These are phyloP conservation scores for Macropus fuliginosus DNA, from an alignment of 2,797 vertebrate species.

Conservation along the genomic window DNA sequence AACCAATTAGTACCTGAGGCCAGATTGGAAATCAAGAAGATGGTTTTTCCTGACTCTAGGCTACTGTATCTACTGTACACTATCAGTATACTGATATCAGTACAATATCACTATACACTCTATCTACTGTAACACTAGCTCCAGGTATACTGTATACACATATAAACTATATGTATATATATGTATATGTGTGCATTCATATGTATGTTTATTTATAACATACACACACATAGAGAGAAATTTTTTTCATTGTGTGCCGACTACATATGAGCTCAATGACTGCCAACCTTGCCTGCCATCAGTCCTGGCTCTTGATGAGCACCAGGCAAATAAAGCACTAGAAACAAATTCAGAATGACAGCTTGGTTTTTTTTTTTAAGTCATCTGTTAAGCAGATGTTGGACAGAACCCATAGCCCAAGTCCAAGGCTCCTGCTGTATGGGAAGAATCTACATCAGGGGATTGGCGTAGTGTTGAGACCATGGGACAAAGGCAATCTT, in stretches of 20 bases:
- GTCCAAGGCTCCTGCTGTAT: background rate
- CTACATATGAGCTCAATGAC: background rate
- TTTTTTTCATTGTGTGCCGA: background rate
- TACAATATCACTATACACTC: background rate
- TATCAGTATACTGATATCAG: too few relatives aligned
- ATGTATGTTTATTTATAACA: background rate
- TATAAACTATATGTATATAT: background rate
- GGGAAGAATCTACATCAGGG: background rate
- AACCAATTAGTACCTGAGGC: background rate
- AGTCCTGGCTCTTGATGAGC: constrained; percentile 14
- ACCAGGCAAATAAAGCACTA: constrained; percentile 1
- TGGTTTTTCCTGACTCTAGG: background rate
- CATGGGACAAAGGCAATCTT: background rate
- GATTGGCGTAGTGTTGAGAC: background rate
- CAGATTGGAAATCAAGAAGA: background rate
- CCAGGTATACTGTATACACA: background rate
- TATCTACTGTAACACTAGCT: background rate
- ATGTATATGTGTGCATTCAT: background rate
- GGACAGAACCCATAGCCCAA: constrained; percentile 32
- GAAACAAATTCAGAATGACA: constrained; percentile 53
- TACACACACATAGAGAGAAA: background rate
- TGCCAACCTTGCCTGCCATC: background rate
- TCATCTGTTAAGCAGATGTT: constrained; percentile 58
- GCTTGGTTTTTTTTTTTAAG: background rate
- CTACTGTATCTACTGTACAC: too few relatives aligned